Evolutionary conservation across 2,113 vertebrate species (phyloP).

Genomic region (Microtus richardsoni): DNA sequence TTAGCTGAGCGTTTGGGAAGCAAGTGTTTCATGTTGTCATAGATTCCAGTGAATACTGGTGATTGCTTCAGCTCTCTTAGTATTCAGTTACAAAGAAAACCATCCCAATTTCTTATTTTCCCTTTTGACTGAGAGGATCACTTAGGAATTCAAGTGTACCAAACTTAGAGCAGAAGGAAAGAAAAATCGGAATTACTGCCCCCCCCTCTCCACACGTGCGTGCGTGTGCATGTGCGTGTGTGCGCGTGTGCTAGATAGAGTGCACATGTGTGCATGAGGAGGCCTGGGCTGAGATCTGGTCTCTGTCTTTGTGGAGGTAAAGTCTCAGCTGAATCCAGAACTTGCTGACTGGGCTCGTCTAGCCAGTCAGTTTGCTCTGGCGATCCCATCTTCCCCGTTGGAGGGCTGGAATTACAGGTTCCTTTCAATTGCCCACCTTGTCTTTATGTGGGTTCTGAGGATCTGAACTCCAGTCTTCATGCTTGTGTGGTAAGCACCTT

Average conservation of each 20-base stretch:
- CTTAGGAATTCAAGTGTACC: slow-evolving; percentile 89
- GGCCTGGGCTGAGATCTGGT: too few species aligned
- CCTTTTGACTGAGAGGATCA: slow-evolving; percentile 86
- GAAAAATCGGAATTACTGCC: neutral
- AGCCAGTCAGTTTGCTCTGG: neutral
- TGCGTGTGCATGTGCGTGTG: neutral
- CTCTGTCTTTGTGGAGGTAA: neutral
- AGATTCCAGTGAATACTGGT: slow-evolving; percentile 91
- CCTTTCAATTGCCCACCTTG: neutral
- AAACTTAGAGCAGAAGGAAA: slow-evolving; percentile 81
- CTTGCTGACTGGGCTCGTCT: neutral
- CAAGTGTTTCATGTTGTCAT: slow-evolving; percentile 84
- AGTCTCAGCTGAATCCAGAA: neutral
- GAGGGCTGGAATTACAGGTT: neutral
- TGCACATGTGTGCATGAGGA: neutral
- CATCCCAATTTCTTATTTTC: slow-evolving; percentile 87
- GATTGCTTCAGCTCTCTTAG: slow-evolving; percentile 87
- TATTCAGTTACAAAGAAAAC: slow-evolving; percentile 88
- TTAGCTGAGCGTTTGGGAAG: neutral
- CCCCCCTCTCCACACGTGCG: fast-evolving
- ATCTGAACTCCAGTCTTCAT: neutral
- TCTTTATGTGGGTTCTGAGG: neutral
- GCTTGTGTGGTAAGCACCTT: neutral
- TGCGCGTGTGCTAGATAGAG: neutral
- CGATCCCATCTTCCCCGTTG: neutral